A percentile compares a stretch with the other conserved stretches of the same genome.
These are phyloP conservation scores for Dipodomys merriami DNA, from an alignment of 2,113 vertebrate genomes.

Conservation along the genomic window DNA sequence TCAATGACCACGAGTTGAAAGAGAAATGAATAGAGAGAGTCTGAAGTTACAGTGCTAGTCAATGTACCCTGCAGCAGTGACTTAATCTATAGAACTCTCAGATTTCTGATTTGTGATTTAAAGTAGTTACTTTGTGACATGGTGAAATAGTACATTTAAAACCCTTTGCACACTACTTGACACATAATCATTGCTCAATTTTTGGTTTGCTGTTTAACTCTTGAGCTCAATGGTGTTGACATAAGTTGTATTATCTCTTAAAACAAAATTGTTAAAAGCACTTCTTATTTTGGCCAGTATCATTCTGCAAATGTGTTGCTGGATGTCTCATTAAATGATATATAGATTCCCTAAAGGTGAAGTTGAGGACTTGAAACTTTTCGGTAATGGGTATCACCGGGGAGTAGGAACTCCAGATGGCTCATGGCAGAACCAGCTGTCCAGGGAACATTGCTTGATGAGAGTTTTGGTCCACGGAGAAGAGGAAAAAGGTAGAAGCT, in stretches of 20 bases:
- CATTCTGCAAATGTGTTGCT: slow-evolving; percentile 19
- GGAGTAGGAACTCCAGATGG: slow-evolving; percentile 69
- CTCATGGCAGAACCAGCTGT: slow-evolving; percentile 62
- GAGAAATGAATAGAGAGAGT: neutral
- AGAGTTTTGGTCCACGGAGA: slow-evolving; percentile 45
- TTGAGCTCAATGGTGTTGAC: neutral
- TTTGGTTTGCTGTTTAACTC: neutral
- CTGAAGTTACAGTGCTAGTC: neutral
- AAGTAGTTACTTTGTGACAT: neutral
- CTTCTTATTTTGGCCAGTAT: neutral
- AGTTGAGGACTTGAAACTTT: slow-evolving; percentile 59
- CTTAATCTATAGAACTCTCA: neutral
- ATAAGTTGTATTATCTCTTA: neutral
- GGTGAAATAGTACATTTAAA: neutral
- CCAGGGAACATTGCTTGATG: slow-evolving; percentile 39
- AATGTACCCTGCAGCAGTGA: neutral
- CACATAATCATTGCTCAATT: slow-evolving; percentile 30
- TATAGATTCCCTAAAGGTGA: slow-evolving; percentile 72
- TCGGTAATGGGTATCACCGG: slow-evolving; percentile 48
- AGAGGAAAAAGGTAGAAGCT: neutral
- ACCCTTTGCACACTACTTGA: neutral
- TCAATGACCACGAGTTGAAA: slow-evolving; percentile 37
- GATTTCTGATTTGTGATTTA: neutral
- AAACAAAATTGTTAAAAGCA: slow-evolving; percentile 16
- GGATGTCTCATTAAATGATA: slow-evolving; percentile 61